phyloP scores from a whole-genome alignment of 2,888 invertebrate species.

The Opisthograptis luteolata region DNA sequence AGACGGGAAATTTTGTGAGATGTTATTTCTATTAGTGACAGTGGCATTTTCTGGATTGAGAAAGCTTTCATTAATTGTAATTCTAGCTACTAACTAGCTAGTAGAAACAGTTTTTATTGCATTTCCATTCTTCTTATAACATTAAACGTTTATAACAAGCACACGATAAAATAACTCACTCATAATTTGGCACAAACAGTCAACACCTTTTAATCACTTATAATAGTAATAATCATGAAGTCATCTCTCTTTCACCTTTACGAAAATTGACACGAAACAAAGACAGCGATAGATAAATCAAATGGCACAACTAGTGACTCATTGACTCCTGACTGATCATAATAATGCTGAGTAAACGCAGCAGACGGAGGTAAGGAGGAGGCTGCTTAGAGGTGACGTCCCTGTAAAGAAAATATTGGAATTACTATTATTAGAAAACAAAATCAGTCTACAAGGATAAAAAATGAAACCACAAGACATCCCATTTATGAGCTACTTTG shows the following conservation, averaged over 20 bases:
- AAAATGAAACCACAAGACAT: no score
- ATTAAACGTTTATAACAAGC: neutral
- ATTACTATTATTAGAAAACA: neutral
- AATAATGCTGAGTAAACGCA: constrained; percentile 47
- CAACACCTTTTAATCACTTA: constrained; percentile 21
- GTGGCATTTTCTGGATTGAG: neutral
- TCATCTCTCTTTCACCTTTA: constrained; percentile 23
- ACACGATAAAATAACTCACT: neutral
- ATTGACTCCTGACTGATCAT: constrained; percentile 45
- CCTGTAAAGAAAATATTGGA: constrained; percentile 37
- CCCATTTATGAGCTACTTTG: no score
- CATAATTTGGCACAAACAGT: constrained; percentile 14
- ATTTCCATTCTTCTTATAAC: neutral
- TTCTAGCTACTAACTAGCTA: no score
- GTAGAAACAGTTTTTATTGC: neutral
- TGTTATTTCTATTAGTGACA: neutral
- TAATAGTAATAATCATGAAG: constrained; percentile 14
- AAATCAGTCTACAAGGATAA: no score
- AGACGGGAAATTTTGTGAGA: neutral
- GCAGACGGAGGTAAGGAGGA: constrained; percentile 41
- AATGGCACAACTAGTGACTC: constrained; percentile 18
- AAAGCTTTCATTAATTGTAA: no score
- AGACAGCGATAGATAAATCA: constrained; percentile 27
- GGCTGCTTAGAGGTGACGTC: constrained; percentile 33
- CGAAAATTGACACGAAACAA: constrained; percentile 37